Percentiles rank a stretch among this genome's conserved stretches.
These are phyloP conservation scores for Callinectes sapidus DNA, from an alignment of 2,888 invertebrate genomes.

Conservation along the genomic window DNA sequence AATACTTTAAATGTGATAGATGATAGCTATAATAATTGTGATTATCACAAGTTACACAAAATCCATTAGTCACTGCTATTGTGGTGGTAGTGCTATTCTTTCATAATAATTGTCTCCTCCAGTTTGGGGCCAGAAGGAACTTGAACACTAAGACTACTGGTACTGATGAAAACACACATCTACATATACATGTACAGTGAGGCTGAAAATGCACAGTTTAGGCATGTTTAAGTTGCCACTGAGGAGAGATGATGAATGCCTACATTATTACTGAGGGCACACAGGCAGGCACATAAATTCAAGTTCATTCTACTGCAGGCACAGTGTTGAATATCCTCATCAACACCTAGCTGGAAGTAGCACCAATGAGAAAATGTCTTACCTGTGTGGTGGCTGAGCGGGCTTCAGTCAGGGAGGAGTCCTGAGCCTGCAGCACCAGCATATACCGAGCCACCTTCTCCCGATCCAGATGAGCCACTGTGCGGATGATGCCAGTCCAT, in stretches of 20 bases:
- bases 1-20: not conserved
- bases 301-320: not conserved
- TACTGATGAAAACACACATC: not conserved
- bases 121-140: not conserved
- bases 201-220: not conserved
- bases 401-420: conserved; percentile 90
- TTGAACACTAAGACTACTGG: not conserved
- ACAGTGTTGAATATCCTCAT: not conserved
- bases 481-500: conserved; percentile 87
- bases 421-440: conserved; percentile 90
- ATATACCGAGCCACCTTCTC: conserved; percentile 89
- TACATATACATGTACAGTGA: not conserved
- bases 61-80: not conserved
- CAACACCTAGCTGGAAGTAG: not conserved
- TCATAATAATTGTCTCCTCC: not conserved
- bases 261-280: not conserved
- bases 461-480: conserved; percentile 88
- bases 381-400: conserved; percentile 81
- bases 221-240: not conserved
- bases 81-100: not conserved
- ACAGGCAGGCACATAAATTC: not conserved
- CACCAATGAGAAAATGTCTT: not conserved
- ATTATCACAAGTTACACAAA: not conserved
- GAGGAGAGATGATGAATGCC: not conserved
- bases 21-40: not conserved